phyloP scores from a whole-genome alignment of 2,113 vertebrate genomes.

The Egretta garzetta region DNA sequence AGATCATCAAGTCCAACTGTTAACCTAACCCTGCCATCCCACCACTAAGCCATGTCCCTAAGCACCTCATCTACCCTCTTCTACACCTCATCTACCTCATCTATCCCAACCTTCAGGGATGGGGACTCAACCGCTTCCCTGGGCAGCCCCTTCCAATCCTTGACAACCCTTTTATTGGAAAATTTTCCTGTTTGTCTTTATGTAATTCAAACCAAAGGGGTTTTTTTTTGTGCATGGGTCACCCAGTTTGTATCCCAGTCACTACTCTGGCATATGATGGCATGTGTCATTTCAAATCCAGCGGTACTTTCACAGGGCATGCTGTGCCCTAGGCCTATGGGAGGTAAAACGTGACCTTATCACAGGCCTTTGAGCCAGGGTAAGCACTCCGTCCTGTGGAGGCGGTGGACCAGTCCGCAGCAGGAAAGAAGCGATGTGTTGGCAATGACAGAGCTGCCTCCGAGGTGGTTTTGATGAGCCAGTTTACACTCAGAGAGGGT shows the following conservation, averaged over 20 bases:
- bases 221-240: background rate
- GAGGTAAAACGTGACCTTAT: background rate
- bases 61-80: background rate
- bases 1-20: background rate
- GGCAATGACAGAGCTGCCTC: background rate
- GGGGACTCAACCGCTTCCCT: background rate
- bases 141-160: background rate
- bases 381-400: background rate
- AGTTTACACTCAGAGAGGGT: background rate
- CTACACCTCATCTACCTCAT: background rate
- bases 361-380: background rate
- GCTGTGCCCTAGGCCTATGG: background rate
- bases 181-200: background rate
- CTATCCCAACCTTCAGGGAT: background rate
- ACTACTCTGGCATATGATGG: background rate
- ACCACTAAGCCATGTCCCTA: background rate
- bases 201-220: background rate
- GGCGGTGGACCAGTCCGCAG: accelerated
- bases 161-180: background rate
- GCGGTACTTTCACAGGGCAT: accelerated
- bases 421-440: background rate
- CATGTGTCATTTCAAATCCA: background rate
- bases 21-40: background rate
- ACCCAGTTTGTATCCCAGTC: background rate
- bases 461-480: accelerated